These are phyloP conservation scores for Labeo catla DNA, from an alignment of 2,113 vertebrate species.

Conservation along the genomic window DNA sequence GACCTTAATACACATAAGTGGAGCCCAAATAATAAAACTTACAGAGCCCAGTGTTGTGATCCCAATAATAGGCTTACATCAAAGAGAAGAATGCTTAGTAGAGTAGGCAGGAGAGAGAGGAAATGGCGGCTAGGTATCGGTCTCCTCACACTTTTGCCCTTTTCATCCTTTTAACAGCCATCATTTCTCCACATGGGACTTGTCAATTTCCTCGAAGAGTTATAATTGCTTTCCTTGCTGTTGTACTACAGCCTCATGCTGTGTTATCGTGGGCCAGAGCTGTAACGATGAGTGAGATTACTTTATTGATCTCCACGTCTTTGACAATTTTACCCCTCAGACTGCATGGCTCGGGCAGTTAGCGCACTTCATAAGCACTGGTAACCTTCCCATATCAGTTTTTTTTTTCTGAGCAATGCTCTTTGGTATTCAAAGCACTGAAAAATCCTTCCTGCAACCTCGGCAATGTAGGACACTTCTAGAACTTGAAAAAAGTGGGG, in stretches of 20 bases:
- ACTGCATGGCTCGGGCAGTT: constrained; percentile 31
- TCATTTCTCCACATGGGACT: constrained; percentile 50
- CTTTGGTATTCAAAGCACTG: constrained; percentile 17
- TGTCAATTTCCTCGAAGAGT: constrained; percentile 55
- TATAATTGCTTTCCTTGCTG: constrained; percentile 58
- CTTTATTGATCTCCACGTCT: constrained; percentile 59
- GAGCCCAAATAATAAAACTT: constrained; percentile 47
- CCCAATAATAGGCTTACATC: constrained; percentile 56
- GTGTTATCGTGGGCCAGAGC: constrained; percentile 52
- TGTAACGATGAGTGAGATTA: constrained; percentile 59
- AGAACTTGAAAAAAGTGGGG: background rate
- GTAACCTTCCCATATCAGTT: constrained; percentile 29
- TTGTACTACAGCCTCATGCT: constrained; percentile 45
- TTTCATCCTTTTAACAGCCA: constrained; percentile 58
- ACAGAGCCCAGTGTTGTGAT: constrained; percentile 40
- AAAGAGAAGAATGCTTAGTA: constrained; percentile 41
- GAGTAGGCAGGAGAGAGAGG: constrained; percentile 28
- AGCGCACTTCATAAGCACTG: constrained; percentile 16
- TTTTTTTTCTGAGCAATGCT: constrained; percentile 22
- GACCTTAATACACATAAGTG: constrained; percentile 36
- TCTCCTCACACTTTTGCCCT: constrained; percentile 51
- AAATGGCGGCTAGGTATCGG: constrained; percentile 37
- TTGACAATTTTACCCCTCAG: constrained; percentile 27
- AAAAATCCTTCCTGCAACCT: constrained; percentile 17
- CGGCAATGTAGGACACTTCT: background rate